These are phyloP conservation scores for Enteromius paludinosus DNA, from an alignment of 2,797 vertebrate species.

Conservation along the genomic window DNA sequence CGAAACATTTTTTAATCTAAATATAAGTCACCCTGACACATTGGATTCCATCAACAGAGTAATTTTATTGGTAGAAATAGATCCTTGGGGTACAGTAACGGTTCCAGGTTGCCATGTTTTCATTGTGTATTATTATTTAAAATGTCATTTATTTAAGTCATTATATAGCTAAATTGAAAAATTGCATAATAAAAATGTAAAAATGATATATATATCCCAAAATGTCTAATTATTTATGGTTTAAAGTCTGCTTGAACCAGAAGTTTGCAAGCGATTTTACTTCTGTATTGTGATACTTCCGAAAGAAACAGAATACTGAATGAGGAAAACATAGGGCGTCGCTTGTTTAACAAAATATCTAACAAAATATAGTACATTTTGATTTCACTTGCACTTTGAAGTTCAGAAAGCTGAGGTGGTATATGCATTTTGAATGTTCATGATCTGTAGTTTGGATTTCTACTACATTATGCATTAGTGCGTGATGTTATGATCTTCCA, in stretches of 20 bases:
- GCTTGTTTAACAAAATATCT: too few relatives aligned
- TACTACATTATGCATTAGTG: neutral
- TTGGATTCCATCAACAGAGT: neutral
- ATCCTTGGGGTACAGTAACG: neutral
- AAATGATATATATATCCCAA: neutral
- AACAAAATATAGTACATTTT: too few relatives aligned
- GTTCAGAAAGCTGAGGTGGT: neutral
- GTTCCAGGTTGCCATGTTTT: neutral
- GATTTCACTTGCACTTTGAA: neutral
- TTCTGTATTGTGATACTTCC: too few relatives aligned
- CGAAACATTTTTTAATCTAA: neutral
- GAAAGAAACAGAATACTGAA: too few relatives aligned
- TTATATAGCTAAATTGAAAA: neutral
- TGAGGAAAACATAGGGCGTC: too few relatives aligned
- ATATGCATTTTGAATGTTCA: conserved; percentile 1
- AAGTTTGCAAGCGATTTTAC: too few relatives aligned
- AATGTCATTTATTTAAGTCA: neutral
- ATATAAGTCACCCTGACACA: neutral
- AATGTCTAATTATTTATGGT: neutral
- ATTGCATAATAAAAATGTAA: neutral
- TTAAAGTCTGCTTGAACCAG: neutral
- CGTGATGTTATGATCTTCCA: neutral
- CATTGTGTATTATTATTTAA: neutral
- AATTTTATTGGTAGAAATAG: neutral
- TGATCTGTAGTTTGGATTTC: neutral